Conservation (phyloP, 1,140 invertebrate genomes). For the Drosophila baimaii region DNA sequence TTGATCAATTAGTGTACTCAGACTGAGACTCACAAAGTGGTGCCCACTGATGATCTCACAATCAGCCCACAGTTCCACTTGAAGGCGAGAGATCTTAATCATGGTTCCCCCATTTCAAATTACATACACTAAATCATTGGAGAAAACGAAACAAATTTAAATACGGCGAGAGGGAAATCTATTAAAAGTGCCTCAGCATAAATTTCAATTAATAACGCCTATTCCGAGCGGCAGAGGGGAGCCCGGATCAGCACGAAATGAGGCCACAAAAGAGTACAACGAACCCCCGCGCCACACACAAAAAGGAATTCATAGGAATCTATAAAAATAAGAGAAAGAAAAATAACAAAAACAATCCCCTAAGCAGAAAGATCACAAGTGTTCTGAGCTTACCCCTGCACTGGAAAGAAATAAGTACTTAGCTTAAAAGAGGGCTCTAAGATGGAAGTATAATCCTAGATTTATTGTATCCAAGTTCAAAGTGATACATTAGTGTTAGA, state of each 20-base stretch:
- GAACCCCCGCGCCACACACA: slow-evolving; percentile 50
- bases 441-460: neutral
- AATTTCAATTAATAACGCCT: slow-evolving; percentile 81
- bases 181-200: slow-evolving; percentile 80
- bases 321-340: slow-evolving; percentile 2
- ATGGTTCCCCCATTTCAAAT: slow-evolving; percentile 53
- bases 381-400: slow-evolving; percentile 65
- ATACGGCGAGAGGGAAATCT: slow-evolving; percentile 66
- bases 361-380: slow-evolving; percentile 49
- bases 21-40: slow-evolving; percentile 17
- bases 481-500: too few relatives aligned
- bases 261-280: slow-evolving; percentile 55
- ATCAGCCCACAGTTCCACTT: slow-evolving; percentile 65
- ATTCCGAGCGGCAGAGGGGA: slow-evolving; percentile 34
- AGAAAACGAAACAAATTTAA: slow-evolving; percentile 72
- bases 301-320: slow-evolving; percentile 43
- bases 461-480: neutral
- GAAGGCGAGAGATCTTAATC: slow-evolving; percentile 71
- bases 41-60: slow-evolving; percentile 71
- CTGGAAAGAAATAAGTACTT: neutral
- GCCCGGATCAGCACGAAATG: slow-evolving; percentile 26
- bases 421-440: neutral
- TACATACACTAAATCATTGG: slow-evolving; percentile 80
- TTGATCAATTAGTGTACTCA: slow-evolving; percentile 47
- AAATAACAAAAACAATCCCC: slow-evolving; percentile 34